phyloP scores from a whole-genome alignment of 2,888 invertebrate species.

The Opisthograptis luteolata region DNA sequence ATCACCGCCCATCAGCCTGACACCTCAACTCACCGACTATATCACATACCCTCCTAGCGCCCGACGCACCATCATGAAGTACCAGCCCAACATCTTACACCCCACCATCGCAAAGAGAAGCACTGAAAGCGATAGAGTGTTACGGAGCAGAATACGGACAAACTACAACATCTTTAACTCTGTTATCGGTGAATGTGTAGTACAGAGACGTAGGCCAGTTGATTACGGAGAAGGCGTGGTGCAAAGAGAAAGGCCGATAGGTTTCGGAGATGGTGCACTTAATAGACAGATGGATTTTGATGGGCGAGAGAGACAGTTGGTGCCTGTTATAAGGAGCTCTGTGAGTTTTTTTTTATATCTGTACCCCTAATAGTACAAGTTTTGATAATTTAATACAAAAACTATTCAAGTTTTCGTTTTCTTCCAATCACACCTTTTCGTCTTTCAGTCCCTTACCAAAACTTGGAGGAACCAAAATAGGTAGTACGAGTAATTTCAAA shows the following conservation, averaged over 20 bases:
- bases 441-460: no score
- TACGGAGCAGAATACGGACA: conserved; percentile 51
- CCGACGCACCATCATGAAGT: conserved; percentile 33
- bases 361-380: no score
- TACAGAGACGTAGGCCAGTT: neutral
- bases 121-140: conserved; percentile 52
- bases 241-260: neutral
- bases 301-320: conserved; percentile 20
- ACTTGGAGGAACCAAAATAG: no score
- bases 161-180: conserved; percentile 41
- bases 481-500: no score
- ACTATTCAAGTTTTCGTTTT: no score
- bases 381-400: no score
- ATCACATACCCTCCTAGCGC: conserved; percentile 41
- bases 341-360: conserved; percentile 10
- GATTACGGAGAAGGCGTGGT: neutral
- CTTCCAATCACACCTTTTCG: no score
- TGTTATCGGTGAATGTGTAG: conserved; percentile 20
- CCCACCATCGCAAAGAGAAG: conserved; percentile 15
- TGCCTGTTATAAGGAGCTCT: conserved; percentile 16
- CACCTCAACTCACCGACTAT: conserved; percentile 50
- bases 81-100: conserved; percentile 15
- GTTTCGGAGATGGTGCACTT: no score
- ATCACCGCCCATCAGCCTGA: conserved; percentile 58
- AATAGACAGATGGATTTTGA: no score